These are phyloP conservation scores for Drosophila lutescens DNA, from an alignment of 2,888 invertebrate species.

Conservation along the genomic window DNA sequence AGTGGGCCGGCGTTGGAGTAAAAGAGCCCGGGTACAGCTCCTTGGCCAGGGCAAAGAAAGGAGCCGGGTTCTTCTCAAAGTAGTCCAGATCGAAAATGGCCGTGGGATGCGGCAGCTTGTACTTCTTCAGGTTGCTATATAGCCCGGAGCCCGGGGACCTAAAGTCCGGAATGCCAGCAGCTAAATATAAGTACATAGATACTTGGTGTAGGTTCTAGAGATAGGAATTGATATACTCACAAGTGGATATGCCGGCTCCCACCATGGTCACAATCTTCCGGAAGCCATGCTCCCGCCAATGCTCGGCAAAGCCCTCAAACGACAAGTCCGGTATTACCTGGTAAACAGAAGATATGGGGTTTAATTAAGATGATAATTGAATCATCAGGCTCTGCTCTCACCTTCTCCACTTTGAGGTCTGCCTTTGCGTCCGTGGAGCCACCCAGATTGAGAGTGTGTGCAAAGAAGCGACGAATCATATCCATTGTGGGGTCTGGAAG, in stretches of 20 bases:
- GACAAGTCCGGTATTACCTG: constrained; percentile 89
- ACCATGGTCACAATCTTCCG: constrained; percentile 96
- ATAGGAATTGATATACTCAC: constrained; percentile 86
- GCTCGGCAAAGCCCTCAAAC: constrained; percentile 91
- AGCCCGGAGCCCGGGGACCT: constrained; percentile 96
- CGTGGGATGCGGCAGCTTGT: constrained; percentile 95
- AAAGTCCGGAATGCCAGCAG: constrained; percentile 96
- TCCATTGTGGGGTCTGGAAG: constrained; percentile 86
- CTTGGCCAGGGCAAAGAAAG: constrained; percentile 96
- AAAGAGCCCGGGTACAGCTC: constrained; percentile 94
- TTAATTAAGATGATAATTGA: not conserved
- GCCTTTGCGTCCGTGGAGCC: constrained; percentile 53
- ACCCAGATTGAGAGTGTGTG: constrained; percentile 87
- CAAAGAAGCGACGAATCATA: constrained; percentile 87
- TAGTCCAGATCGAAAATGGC: constrained; percentile 96
- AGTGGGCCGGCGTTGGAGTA: constrained; percentile 95
- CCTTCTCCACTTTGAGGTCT: constrained; percentile 55
- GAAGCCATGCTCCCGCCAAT: constrained; percentile 91
- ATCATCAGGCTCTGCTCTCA: constrained; percentile 11
- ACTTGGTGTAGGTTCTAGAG: not conserved
- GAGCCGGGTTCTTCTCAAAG: constrained; percentile 94
- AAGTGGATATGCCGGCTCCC: constrained; percentile 98
- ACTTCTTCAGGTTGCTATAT: constrained; percentile 95
- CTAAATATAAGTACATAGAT: constrained; percentile 43
- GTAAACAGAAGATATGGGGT: not conserved